Percentiles rank a stretch among this genome's conserved stretches.
Conservation (phyloP, 2,888 invertebrate species). For the Drosophila pseudotakahashii region DNA sequence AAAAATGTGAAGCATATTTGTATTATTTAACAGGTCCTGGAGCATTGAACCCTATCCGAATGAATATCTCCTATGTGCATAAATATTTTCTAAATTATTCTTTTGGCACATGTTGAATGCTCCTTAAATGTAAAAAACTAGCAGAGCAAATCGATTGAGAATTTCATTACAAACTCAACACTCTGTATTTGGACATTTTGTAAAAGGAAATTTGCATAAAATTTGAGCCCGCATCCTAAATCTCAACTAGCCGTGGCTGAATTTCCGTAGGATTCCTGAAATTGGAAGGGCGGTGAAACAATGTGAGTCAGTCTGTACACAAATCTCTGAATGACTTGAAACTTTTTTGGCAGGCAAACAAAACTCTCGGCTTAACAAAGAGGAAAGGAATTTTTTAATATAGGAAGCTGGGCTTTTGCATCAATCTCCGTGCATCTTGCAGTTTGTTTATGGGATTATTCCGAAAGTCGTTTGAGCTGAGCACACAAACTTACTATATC, state of each 20-base stretch:
- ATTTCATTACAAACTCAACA: too few species aligned
- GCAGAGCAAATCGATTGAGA: too few species aligned
- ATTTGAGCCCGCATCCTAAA: not conserved
- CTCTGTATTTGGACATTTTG: too few species aligned
- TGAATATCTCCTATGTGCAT: too few species aligned
- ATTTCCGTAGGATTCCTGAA: constrained; percentile 3
- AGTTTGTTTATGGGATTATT: constrained; percentile 42
- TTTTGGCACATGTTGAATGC: too few species aligned
- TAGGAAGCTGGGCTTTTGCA: constrained; percentile 13
- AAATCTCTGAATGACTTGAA: constrained; percentile 23
- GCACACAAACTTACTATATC: constrained; percentile 15
- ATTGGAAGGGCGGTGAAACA: constrained; percentile 12
- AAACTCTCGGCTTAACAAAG: constrained; percentile 2
- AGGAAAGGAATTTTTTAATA: constrained; percentile 42
- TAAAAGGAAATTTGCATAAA: constrained; percentile 18
- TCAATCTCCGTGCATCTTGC: constrained; percentile 40
- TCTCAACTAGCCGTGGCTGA: not conserved
- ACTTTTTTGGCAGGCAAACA: constrained; percentile 19
- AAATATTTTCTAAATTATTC: too few species aligned
- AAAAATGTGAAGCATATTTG: not conserved
- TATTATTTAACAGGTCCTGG: not conserved
- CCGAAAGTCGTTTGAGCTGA: constrained; percentile 32
- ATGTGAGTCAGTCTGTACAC: not conserved
- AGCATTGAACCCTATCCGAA: too few species aligned
- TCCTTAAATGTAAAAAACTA: too few species aligned